phyloP scores from a whole-genome alignment of 2,888 invertebrate genomes.

The Dicyrtoma fusca region DNA sequence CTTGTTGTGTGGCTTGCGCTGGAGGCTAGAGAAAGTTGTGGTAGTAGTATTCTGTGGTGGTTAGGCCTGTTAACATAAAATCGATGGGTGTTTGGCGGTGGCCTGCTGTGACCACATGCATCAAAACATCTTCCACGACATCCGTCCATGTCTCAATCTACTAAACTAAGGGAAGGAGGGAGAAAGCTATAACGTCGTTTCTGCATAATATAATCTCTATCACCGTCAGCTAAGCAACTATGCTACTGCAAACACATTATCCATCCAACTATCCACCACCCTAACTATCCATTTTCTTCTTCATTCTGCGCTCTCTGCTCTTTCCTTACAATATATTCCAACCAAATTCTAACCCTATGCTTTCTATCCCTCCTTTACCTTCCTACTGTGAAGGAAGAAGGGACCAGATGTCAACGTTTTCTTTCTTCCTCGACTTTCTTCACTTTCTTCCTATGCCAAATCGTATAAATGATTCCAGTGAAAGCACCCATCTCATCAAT shows the following conservation, averaged over 20 bases:
- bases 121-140: conserved; percentile 28
- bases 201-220: not conserved
- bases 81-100: conserved; percentile 49
- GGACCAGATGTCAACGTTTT: conserved; percentile 51
- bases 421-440: not conserved
- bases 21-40: not conserved
- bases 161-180: not conserved
- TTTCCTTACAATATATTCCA: no score
- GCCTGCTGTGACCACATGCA: conserved; percentile 46
- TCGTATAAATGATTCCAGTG: no score
- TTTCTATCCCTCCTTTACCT: not conserved
- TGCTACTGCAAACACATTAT: no score
- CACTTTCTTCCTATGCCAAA: no score
- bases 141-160: conserved; percentile 7
- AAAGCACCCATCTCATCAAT: no score
- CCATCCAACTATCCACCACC: no score
- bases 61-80: conserved; percentile 56
- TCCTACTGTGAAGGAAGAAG: not conserved
- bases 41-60: not conserved
- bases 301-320: not conserved
- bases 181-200: not conserved
- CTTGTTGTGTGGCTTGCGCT: not conserved
- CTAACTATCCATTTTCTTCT: no score
- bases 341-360: no score
- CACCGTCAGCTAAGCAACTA: no score